These are phyloP conservation scores for Meandrina meandrites DNA, from an alignment of 92 coral and sea anemone genomes.

Conservation along the genomic window DNA sequence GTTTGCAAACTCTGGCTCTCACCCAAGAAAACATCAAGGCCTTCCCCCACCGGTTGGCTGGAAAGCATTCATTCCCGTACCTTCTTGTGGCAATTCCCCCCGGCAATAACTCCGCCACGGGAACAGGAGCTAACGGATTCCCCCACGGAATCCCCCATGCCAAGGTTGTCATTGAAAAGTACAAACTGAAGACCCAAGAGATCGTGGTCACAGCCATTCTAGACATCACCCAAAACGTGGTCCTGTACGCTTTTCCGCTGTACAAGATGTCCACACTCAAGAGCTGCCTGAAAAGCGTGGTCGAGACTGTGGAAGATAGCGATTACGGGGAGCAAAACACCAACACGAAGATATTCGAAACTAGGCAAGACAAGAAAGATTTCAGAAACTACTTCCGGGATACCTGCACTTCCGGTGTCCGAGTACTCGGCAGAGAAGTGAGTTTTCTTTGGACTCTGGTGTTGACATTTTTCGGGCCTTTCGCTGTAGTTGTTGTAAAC, in stretches of 20 bases:
- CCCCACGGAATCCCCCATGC: background rate
- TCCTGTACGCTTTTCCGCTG: slow-evolving; percentile 37
- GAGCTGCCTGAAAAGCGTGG: slow-evolving; percentile 8
- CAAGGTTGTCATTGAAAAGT: slow-evolving; percentile 18
- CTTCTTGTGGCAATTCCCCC: background rate
- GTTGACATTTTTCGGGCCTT: slow-evolving; percentile 33
- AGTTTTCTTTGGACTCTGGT: slow-evolving; percentile 32
- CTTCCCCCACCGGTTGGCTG: background rate
- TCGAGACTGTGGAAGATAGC: slow-evolving; percentile 19
- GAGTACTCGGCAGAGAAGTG: slow-evolving; percentile 29
- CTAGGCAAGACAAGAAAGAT: slow-evolving; percentile 27
- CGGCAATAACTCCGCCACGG: slow-evolving; percentile 9
- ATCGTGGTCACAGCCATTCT: slow-evolving; percentile 30
- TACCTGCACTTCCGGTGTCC: slow-evolving; percentile 14
- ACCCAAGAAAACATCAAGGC: background rate
- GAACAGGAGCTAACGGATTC: background rate
- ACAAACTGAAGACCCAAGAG: slow-evolving; percentile 33
- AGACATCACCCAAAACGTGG: slow-evolving; percentile 38
- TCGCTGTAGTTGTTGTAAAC: slow-evolving; percentile 25
- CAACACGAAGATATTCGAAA: slow-evolving; percentile 1
- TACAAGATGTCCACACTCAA: slow-evolving; percentile 37
- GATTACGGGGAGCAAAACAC: slow-evolving; percentile 2
- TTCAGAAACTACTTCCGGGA: background rate
- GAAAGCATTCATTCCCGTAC: slow-evolving; percentile 23
- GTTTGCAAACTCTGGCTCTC: slow-evolving; percentile 3